Evolutionary conservation across 2,113 vertebrate genomes (phyloP).

Genomic region (Neogale vison): DNA sequence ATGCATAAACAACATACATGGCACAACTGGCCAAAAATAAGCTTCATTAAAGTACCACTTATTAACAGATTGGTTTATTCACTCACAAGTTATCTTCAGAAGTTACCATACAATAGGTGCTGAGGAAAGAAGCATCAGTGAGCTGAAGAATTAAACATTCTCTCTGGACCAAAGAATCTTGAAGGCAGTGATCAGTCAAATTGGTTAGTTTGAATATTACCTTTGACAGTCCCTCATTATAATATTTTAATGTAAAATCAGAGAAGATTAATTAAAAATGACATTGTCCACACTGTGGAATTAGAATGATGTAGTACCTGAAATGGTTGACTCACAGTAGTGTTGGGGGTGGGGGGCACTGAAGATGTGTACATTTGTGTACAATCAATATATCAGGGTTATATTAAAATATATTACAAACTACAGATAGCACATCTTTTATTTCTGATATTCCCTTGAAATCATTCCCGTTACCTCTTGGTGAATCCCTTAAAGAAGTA

Average conservation of each 20-base stretch:
- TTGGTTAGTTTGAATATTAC: neutral
- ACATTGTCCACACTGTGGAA: neutral
- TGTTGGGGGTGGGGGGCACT: neutral
- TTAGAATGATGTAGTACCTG: neutral
- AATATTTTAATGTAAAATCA: neutral
- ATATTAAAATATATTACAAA: slow-evolving; percentile 1
- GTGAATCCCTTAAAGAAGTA: neutral
- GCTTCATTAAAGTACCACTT: neutral
- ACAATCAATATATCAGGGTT: neutral
- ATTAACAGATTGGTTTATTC: neutral
- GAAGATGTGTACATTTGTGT: neutral
- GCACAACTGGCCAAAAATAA: neutral
- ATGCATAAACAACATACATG: neutral
- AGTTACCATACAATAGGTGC: neutral
- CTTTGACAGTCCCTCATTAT: neutral
- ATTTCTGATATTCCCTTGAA: neutral
- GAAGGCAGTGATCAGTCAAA: neutral
- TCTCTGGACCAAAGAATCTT: slow-evolving; percentile 8
- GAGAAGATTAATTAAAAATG: neutral
- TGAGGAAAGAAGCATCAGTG: neutral
- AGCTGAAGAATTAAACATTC: neutral
- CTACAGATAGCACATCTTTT: neutral
- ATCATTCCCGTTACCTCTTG: neutral
- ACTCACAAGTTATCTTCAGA: slow-evolving; percentile 7
- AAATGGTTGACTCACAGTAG: neutral